Evolutionary conservation across 2,888 invertebrate genomes (phyloP), one percentile per base, ranked within the genome.

Genomic region (Microctonus hyperodae): DNA sequence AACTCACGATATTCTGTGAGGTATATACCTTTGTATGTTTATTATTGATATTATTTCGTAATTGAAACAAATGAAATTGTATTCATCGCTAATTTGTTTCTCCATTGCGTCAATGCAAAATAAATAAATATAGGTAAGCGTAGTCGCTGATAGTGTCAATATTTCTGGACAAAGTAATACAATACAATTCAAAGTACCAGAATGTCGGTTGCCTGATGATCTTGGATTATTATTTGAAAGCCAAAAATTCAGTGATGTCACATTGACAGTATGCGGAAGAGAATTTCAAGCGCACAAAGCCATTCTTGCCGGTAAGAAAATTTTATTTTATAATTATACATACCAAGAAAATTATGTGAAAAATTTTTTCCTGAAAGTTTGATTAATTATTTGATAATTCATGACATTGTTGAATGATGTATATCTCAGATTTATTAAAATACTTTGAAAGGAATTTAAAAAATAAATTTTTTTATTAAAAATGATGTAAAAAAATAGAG

Each of bases 1-100:
- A 98, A 87, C 89, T 99, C 85, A 98, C 98, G 84, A 97, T 99
- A 88, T 98, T 97, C 88, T 98, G 98, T 88, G 98, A 98, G 89
- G 97, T 93, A 85, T 83, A 85, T 85, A 76, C 75, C 76, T 79
- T 80, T 80, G 78, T 55, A 55, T 55, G 55, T 55, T 33, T 73
- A 72, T 72, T 72, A 65, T 73, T 71, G 69, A 67, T 70, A 70
- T 69, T 70, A 70, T 70, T 70, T 68, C 59, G 67, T 28, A 67
- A 62, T 48, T 69, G 68, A 61, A 69, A 56, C 48, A 65, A 69
- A 69, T 63, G 56, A 69, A 66, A 53, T 64, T 59, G 31, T 44
- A 33, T 65, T 64, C 31, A 55, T 48, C 9, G 25, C n/a, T 56
- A 51, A 59, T 55, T 60, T 40, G 28, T 35, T 53, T 58, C 2